Base-by-base conservation (phyloP, 2,797 vertebrate genomes). In the Sorex maritimensis region DNA sequence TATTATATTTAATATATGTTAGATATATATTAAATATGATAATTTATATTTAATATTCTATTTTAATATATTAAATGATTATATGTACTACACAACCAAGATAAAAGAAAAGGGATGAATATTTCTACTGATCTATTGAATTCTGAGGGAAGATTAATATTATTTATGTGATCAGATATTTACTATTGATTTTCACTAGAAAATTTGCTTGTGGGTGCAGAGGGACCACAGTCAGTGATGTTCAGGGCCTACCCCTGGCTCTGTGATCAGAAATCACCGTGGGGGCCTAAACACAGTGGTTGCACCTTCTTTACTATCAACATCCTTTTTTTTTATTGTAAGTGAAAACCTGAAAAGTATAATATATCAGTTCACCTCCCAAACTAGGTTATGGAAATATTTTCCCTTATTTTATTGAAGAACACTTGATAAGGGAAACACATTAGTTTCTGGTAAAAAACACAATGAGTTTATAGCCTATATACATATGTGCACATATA, bases 351-450 rank as follows among this genome's bases (percentile, higher is more conserved):
- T 84, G 69, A 92, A 87, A 77, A 83, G 65, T 0, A 92, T 94
- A 75, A 65, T 55, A 0, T 6, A 55, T 81, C 85, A 21, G 91
- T 23, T 93, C 95, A 94, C 71, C n/a, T 68, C 46, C 96, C 92
- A 89, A 44, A 65, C 8, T 17, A 38, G 34, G 5, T 12, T 94
- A 81, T 74, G 96, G 86, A 97, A 95, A 79, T 73, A 75, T 9
- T 6, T 93, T 41, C 3, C 30, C 12, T 73, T 4, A 38, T 44
- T 15, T 44, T 73, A 23, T 44, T 21, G 30, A 73, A 21, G 10
- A 34, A 9, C 17, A 38, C 19, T 44, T 1, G 21, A 26, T 2
- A 26, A 13, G 2, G 6, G 38, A 44, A 23, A 73, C 38, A 44
- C 19, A 73, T 24, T 73, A 73, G 13, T 44, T 44, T 73, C 38